Evolutionary conservation across 2,888 invertebrate species (phyloP), one percentile per base, ranked within the genome.

Genomic region (Mesochorus sp.): DNA sequence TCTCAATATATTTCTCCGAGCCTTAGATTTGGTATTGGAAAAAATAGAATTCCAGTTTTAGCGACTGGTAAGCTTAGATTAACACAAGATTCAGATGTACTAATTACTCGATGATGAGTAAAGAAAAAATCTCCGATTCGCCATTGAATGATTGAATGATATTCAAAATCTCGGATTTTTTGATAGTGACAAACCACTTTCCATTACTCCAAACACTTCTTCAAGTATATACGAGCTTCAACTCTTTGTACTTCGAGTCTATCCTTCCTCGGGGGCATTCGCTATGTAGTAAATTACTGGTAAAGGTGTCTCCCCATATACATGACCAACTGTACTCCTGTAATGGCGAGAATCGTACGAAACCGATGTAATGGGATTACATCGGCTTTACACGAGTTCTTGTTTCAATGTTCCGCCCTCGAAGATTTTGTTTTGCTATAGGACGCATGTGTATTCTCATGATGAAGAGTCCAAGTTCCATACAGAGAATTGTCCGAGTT

Each of bases 161-260:
- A 21, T 6, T 5, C 28, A 19, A 14, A 19, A 67, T 53, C 66
- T 44, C 24, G 59, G 64, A 47, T 61, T 55, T 67, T 51, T 51
- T 61, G 53, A 72, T 76, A 59, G 61, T 31, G 61, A 51, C 37
- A n/a, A 67, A 53, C 66, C 24, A 67, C 59, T 66, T 28, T 34
- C 53, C n/a, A 24, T 14, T 44, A 28, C 47, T 53, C 64, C 67
- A 53, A 55, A 59, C 59, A 44, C 72, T 28, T 21, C 66, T 37
- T 14, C 21, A 42, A 71, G 42, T 49, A 19, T n/a, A n/a, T n/a
- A n/a, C 21, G 17, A 42, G 61, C 28, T 3, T n/a, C 12, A 3
- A 57, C 26, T 21, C 42, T 64, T 55, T 24, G 21, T 55, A 8
- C 28, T 5, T 26, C 26, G 19, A 1, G n/a, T 12, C 26, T 10